Evolutionary conservation across 2,113 vertebrate species (phyloP).

Genomic region (Uropsilus gracilis): DNA sequence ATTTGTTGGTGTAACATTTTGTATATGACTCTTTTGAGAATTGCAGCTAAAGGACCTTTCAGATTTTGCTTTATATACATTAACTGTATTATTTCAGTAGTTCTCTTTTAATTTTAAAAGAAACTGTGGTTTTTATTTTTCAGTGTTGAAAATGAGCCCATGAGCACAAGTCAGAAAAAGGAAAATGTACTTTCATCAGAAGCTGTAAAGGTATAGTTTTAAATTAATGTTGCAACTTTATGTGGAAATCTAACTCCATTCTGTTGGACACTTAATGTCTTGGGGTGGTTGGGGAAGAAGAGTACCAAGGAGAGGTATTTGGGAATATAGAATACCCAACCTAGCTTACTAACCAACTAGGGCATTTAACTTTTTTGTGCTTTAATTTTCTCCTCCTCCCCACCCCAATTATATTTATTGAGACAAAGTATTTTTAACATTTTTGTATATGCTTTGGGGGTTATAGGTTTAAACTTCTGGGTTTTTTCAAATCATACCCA

Average conservation of each 20-base stretch:
- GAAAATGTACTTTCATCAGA: constrained; percentile 82
- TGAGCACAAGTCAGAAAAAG: constrained; percentile 80
- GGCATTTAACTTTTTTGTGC: not conserved
- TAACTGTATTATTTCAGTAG: not conserved
- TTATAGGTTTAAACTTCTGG: too few relatives aligned
- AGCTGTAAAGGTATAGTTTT: constrained; percentile 84
- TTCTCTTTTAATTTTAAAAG: constrained; percentile 65
- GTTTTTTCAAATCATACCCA: too few relatives aligned
- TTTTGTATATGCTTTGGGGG: too few relatives aligned
- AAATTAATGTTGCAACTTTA: constrained; percentile 28
- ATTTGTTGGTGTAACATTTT: constrained; percentile 1
- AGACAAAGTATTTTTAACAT: too few relatives aligned
- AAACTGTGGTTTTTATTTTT: constrained; percentile 82
- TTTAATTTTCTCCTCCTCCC: not conserved
- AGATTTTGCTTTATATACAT: not conserved
- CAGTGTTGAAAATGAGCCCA: constrained; percentile 85
- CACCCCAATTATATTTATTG: too few relatives aligned
- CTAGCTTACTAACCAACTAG: not conserved
- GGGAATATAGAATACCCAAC: not conserved
- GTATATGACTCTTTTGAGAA: not conserved
- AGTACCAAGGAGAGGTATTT: not conserved
- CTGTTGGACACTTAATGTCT: not conserved
- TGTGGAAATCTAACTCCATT: not conserved
- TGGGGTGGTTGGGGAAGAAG: not conserved
- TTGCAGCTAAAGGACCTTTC: not conserved